A percentile compares a stretch with the other conserved stretches of the same genome.
phyloP scores from a whole-genome alignment of 2,888 invertebrate genomes.

The Ennomos fuscantarius region DNA sequence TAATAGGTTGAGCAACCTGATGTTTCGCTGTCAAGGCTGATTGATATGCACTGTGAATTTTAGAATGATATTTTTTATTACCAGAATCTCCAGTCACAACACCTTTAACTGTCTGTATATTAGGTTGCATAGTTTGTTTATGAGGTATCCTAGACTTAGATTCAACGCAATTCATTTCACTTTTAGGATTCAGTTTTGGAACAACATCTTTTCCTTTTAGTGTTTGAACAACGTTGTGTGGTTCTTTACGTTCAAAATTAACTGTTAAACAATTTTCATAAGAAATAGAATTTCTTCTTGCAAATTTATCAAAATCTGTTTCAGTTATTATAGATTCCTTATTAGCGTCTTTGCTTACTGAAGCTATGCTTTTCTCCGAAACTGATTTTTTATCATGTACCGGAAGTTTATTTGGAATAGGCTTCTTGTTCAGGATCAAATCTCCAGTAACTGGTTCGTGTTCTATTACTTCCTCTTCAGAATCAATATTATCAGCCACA shows the following conservation, averaged over 20 bases:
- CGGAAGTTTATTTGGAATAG: slow-evolving; percentile 33
- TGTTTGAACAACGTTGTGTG: slow-evolving; percentile 65
- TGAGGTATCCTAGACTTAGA: slow-evolving; percentile 57
- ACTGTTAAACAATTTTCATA: slow-evolving; percentile 74
- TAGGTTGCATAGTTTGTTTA: slow-evolving; percentile 54
- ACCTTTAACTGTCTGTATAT: slow-evolving; percentile 48
- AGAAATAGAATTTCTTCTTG: slow-evolving; percentile 72
- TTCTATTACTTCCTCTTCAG: slow-evolving; percentile 62
- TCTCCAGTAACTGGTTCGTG: slow-evolving; percentile 63
- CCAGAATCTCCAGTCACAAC: slow-evolving; percentile 52
- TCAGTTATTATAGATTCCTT: slow-evolving; percentile 75
- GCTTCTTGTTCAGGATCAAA: slow-evolving; percentile 47
- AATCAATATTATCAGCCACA: slow-evolving; percentile 53
- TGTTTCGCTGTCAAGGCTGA: slow-evolving; percentile 71
- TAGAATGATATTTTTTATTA: slow-evolving; percentile 70
- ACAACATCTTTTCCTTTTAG: slow-evolving; percentile 62
- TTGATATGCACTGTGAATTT: slow-evolving; percentile 75
- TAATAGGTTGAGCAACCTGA: slow-evolving; percentile 66
- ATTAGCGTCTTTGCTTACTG: slow-evolving; percentile 45
- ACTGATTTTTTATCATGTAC: slow-evolving; percentile 36
- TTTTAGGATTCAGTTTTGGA: slow-evolving; percentile 59
- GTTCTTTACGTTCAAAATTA: slow-evolving; percentile 65
- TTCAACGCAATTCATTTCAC: slow-evolving; percentile 56
- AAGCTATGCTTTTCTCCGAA: slow-evolving; percentile 28
- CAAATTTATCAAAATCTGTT: slow-evolving; percentile 80